These are phyloP conservation scores for Microtus richardsoni DNA, from an alignment of 2,113 vertebrate genomes.

Conservation along the genomic window DNA sequence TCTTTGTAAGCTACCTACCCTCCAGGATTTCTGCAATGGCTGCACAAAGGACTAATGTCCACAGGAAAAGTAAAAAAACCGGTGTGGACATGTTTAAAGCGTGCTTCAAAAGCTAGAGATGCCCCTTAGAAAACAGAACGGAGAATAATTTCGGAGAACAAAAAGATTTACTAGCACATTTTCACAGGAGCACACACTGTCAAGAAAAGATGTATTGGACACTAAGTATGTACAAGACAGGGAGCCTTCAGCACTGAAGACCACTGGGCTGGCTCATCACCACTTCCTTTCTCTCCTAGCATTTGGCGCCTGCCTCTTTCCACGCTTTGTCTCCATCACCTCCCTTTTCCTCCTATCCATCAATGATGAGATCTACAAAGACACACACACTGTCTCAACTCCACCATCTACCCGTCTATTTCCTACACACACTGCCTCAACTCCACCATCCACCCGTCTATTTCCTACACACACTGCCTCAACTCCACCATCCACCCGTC, in stretches of 20 bases:
- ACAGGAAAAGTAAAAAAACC: background rate
- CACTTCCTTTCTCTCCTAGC: no score
- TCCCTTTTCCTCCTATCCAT: background rate
- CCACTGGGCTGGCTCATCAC: background rate
- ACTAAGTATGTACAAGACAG: no score
- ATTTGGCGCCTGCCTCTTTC: background rate
- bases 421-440: background rate
- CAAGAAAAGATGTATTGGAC: background rate
- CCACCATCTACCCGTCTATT: background rate
- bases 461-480: background rate
- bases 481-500: background rate
- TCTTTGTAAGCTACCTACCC: background rate
- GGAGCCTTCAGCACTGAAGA: background rate
- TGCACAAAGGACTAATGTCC: background rate
- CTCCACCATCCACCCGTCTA: background rate
- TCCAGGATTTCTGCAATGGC: background rate
- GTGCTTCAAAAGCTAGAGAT: background rate
- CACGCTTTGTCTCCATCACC: no score
- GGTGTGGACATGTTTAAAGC: slow-evolving; percentile 20
- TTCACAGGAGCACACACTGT: background rate
- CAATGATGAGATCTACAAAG: background rate
- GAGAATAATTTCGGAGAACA: slow-evolving; percentile 20
- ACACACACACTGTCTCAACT: background rate
- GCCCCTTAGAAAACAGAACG: slow-evolving; percentile 26
- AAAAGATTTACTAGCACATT: background rate